Base-by-base conservation (phyloP, 2,113 vertebrate species). In the Nyctereutes procyonoides region DNA sequence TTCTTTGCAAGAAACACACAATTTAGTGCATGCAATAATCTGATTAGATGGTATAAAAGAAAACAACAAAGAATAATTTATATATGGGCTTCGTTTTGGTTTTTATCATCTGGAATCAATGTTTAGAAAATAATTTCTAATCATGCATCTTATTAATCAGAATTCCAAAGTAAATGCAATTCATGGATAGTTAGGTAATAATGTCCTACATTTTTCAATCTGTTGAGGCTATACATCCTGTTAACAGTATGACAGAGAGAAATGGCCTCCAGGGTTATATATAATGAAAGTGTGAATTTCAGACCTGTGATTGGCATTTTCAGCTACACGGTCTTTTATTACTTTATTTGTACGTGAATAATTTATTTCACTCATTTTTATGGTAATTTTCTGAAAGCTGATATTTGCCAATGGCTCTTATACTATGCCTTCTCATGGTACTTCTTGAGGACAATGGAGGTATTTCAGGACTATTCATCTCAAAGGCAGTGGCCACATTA, bases 121-220 rank as follows among this genome's bases (percentile, higher is more conserved):
- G 90, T 98, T 90, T 94, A 92, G 74, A 97, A 98, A 98, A 93
- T 94, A 96, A 98, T 96, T 96, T 95, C 90, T 88, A 98, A 96
- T 90, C 53, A 95, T 92, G 28, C 60, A 82, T 96, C 79, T 98
- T 93, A n/a, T 97, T 94, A 96, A 97, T 94, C 74, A 96, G 79
- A 97, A 93, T 97, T 92, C 51, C 77, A 97, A 85, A 90, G 87
- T 95, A 98, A 97, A 76, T 77, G n/a, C 35, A 98, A 76, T 96
- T 98, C 32, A 92, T 63, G 87, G 93, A 11, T 81, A 96, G 94
- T 97, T 98, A 95, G 60, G 90, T 95, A 98, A 97, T 87, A 79
- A 73, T 60, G 90, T 43, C 84, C 48, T 93, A 55, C 97, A 96
- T 93, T 98, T 87, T 97, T 92, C 80, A 80, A 86, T 96, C 35